A percentile compares a stretch with the other conserved stretches of the same genome.
Evolutionary conservation across 2,113 vertebrate genomes (phyloP).

Genomic region (Callipepla squamata): DNA sequence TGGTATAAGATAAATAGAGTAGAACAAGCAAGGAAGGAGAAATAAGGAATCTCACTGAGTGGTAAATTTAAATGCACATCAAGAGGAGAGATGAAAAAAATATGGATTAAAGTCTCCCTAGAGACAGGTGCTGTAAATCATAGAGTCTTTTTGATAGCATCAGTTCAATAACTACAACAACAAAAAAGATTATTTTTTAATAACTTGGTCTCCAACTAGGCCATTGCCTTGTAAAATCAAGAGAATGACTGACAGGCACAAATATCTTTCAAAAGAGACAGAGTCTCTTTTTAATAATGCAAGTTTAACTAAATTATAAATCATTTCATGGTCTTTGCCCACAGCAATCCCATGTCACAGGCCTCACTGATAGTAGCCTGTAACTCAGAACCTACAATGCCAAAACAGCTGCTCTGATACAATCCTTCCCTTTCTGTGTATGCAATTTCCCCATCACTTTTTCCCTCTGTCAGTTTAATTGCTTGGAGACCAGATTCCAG

Average conservation of each 20-base stretch:
- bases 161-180: constrained; percentile 46
- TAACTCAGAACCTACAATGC: not conserved
- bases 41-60: not conserved
- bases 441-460: not conserved
- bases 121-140: constrained; percentile 23
- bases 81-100: not conserved
- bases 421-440: not conserved
- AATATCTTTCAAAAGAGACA: not conserved
- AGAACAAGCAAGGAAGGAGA: not conserved
- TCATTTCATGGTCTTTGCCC: not conserved
- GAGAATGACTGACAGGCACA: not conserved
- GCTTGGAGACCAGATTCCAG: constrained; percentile 2
- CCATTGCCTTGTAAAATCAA: constrained; percentile 21
- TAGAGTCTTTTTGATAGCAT: constrained; percentile 42
- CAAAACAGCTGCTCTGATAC: not conserved
- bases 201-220: constrained; percentile 33
- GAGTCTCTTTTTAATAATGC: constrained; percentile 27
- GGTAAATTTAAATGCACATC: constrained; percentile 6
- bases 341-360: constrained; percentile 9
- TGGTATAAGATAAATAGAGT: not conserved
- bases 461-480: constrained; percentile 21
- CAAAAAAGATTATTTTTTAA: constrained; percentile 58
- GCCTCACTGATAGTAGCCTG: not conserved
- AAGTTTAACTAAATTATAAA: constrained; percentile 30
- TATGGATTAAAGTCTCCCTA: not conserved